Percentiles rank a stretch among this genome's conserved stretches.
Evolutionary conservation across 2,113 vertebrate species (phyloP).

Genomic region (Rhizomys pruinosus): DNA sequence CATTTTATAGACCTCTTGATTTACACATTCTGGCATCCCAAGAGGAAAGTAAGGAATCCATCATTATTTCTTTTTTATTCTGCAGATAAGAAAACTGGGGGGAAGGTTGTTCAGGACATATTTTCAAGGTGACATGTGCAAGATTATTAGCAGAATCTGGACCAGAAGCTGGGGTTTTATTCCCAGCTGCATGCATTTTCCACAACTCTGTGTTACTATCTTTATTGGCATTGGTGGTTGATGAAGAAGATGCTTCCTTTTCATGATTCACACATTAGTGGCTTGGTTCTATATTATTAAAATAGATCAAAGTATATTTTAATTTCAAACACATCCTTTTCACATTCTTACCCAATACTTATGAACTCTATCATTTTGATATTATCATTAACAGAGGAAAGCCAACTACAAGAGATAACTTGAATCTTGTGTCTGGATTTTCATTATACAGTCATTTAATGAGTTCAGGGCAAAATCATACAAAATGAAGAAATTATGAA

Average conservation of each 20-base stretch:
- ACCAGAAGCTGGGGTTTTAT: conserved; percentile 5
- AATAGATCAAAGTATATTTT: conserved; percentile 44
- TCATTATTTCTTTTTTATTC: conserved; percentile 10
- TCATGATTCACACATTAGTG: not conserved
- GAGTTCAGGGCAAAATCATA: not conserved
- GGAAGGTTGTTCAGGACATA: not conserved
- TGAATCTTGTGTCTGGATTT: not conserved
- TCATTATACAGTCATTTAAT: not conserved
- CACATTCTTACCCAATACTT: conserved; percentile 11
- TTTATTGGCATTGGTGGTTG: not conserved
- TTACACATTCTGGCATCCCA: not conserved
- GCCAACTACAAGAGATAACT: not conserved
- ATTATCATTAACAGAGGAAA: conserved; percentile 9
- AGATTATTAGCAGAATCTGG: conserved; percentile 2
- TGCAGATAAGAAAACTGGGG: not conserved
- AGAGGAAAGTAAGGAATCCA: not conserved
- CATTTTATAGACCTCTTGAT: conserved; percentile 9
- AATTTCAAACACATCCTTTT: conserved; percentile 4
- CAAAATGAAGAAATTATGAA: conserved; percentile 43
- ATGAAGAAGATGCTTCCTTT: not conserved
- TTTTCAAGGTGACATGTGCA: not conserved
- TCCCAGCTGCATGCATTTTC: not conserved
- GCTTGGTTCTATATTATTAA: conserved; percentile 38
- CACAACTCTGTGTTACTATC: not conserved
- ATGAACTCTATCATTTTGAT: not conserved